Evolutionary conservation across 1,140 invertebrate genomes (phyloP).

Genomic region (Drosophila lacteicornis): DNA sequence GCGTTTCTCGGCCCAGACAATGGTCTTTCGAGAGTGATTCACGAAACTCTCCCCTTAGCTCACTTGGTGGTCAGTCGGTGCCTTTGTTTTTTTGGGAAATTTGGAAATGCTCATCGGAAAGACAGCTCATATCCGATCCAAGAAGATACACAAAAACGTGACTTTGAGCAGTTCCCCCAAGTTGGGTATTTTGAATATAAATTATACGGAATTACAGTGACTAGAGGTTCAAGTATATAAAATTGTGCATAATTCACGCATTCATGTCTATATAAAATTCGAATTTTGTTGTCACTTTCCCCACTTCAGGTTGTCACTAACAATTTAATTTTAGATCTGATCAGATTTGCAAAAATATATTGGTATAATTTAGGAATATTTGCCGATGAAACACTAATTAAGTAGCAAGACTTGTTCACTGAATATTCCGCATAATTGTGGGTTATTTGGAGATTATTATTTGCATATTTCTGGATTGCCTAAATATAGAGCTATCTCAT

Average conservation of each 20-base stretch:
- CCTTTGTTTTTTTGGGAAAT: constrained; percentile 42
- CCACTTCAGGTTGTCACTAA: not conserved
- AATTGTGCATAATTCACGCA: not conserved
- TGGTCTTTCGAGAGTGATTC: constrained; percentile 63
- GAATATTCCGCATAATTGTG: constrained; percentile 9
- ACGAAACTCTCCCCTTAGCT: constrained; percentile 65
- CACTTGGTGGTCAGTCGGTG: constrained; percentile 34
- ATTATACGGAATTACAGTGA: constrained; percentile 8
- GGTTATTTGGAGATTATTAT: constrained; percentile 14
- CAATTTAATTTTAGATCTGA: constrained; percentile 11
- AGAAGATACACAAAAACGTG: constrained; percentile 18
- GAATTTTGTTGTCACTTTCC: not conserved
- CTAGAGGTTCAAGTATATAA: constrained; percentile 1
- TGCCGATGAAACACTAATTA: constrained; percentile 1
- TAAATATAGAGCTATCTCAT: constrained; percentile 2
- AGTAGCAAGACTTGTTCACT: constrained; percentile 24
- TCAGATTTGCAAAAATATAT: constrained; percentile 14
- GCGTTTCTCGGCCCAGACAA: constrained; percentile 56
- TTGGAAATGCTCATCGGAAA: constrained; percentile 52
- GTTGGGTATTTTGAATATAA: constrained; percentile 13
- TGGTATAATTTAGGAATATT: constrained; percentile 10
- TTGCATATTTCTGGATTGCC: not conserved
- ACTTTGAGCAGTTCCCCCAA: not conserved
- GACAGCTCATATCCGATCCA: constrained; percentile 10
- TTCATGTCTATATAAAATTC: not conserved